Conservation (phyloP, 2,888 invertebrate genomes). For the Homarus gammarus region DNA sequence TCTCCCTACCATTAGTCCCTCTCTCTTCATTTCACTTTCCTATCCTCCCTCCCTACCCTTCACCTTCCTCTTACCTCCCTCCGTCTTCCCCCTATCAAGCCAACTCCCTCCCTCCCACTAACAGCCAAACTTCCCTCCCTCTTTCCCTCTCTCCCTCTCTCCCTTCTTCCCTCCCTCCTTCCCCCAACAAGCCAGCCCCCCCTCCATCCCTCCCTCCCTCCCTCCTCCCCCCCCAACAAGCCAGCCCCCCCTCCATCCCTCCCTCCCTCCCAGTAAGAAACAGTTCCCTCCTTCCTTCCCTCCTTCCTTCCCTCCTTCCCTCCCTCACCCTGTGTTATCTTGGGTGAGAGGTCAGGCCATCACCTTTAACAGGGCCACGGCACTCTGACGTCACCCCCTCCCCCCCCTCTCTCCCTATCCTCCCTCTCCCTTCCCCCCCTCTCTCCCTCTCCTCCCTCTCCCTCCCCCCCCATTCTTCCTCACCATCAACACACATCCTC, state of each 20-base stretch:
- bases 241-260: not conserved
- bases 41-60: too few relatives aligned
- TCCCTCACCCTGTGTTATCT: not conserved
- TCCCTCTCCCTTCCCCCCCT: not conserved
- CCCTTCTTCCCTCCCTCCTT: too few relatives aligned
- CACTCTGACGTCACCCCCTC: not conserved
- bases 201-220: not conserved
- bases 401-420: not conserved
- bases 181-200: not conserved
- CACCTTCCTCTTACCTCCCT: not conserved
- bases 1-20: too few relatives aligned
- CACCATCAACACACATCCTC: not conserved
- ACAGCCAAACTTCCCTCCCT: not conserved
- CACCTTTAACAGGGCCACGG: conserved; percentile 15
- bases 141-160: not conserved
- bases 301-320: not conserved
- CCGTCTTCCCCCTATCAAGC: not conserved
- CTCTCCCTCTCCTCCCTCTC: not conserved
- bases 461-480: not conserved
- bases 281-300: not conserved
- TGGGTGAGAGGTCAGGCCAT: not conserved
- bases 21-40: too few relatives aligned
- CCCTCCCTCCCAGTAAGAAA: not conserved
- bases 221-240: not conserved
- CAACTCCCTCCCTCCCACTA: not conserved